Conservation (phyloP, 30 jellyfish, hydroid and myxozoan species). For the Rhopilema esculentum region DNA sequence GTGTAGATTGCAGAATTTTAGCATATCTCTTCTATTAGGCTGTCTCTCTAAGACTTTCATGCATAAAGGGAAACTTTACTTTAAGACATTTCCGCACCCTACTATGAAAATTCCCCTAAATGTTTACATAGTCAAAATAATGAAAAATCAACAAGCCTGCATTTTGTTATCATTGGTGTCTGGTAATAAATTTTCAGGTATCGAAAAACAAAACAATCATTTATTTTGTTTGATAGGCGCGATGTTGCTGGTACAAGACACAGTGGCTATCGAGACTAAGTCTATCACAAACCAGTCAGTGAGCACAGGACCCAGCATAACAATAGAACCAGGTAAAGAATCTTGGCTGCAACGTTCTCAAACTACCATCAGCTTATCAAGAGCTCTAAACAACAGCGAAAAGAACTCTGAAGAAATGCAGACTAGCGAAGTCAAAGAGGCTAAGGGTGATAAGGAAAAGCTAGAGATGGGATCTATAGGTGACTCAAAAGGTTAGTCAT, state of each 20-base stretch:
- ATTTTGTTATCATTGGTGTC: too few relatives aligned
- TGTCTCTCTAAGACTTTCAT: too few relatives aligned
- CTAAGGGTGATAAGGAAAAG: neutral
- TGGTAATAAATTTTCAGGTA: too few relatives aligned
- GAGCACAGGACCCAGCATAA: conserved; percentile 22
- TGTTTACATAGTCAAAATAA: too few relatives aligned
- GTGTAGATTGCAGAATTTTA: too few relatives aligned
- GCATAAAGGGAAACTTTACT: too few relatives aligned
- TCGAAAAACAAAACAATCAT: too few relatives aligned
- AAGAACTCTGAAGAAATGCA: neutral
- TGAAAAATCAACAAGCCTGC: too few relatives aligned
- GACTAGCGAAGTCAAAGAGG: neutral
- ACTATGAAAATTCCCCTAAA: too few relatives aligned
- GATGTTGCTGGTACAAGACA: conserved; percentile 88
- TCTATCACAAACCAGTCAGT: neutral
- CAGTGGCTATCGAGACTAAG: conserved; percentile 80
- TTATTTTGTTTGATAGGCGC: conserved; percentile 60
- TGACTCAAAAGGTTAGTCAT: conserved; percentile 44
- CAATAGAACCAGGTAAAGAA: neutral
- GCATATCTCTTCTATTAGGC: too few relatives aligned
- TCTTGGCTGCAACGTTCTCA: neutral
- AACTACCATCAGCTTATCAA: neutral
- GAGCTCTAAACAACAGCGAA: conserved; percentile 7
- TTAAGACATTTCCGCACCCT: too few relatives aligned
- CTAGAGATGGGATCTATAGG: conserved; percentile 55